Evolutionary conservation across 1,140 invertebrate species (phyloP).

Genomic region (Orchesella cincta): DNA sequence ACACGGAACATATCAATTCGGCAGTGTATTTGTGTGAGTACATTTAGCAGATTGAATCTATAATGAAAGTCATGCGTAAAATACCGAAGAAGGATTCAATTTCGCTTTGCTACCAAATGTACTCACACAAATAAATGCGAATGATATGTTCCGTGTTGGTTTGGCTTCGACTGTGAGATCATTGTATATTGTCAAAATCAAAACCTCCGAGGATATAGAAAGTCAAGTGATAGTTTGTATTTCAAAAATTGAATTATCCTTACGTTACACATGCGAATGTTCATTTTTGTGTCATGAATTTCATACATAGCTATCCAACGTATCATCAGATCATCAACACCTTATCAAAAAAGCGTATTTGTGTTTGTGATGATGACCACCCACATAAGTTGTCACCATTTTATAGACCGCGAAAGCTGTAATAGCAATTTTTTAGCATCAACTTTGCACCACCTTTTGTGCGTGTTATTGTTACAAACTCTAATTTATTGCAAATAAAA

Average conservation of each 20-base stretch:
- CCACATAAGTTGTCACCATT: too few species aligned
- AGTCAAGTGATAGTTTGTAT: not conserved
- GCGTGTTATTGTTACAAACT: too few species aligned
- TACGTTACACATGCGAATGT: not conserved
- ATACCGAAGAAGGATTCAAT: not conserved
- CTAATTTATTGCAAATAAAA: too few species aligned
- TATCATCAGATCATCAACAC: too few species aligned
- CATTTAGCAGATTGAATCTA: not conserved
- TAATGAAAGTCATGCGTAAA: constrained; percentile 12
- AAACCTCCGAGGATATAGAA: not conserved
- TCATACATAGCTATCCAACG: too few species aligned
- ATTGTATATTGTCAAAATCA: not conserved
- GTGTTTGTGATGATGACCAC: too few species aligned
- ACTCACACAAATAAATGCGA: not conserved
- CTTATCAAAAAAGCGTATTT: too few species aligned
- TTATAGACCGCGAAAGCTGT: too few species aligned
- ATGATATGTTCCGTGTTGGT: not conserved
- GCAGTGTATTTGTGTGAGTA: not conserved
- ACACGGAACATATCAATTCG: not conserved
- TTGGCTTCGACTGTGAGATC: not conserved
- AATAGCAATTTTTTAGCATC: too few species aligned
- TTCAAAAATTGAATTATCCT: not conserved
- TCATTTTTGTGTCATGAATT: not conserved
- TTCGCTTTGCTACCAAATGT: not conserved
- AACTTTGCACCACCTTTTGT: too few species aligned